These are phyloP conservation scores for Eristalis arbustorum DNA, from an alignment of 2,888 invertebrate genomes.

Conservation along the genomic window DNA sequence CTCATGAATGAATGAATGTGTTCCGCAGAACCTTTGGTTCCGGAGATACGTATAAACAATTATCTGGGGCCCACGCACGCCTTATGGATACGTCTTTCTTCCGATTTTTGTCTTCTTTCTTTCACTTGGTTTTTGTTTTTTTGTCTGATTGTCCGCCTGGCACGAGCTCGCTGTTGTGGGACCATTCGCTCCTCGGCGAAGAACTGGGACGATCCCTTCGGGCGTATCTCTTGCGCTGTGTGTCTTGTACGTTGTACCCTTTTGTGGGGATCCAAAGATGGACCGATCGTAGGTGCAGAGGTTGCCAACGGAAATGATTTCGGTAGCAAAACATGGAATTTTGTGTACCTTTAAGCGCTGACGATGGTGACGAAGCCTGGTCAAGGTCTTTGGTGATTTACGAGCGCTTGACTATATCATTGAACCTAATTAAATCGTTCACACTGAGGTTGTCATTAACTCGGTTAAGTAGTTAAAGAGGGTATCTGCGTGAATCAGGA, in stretches of 20 bases:
- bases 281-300: background rate
- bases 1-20: conserved; percentile 57
- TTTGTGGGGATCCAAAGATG: background rate
- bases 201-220: conserved; percentile 23
- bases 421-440: background rate
- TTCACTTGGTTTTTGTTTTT: conserved; percentile 3
- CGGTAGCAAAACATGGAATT: conserved; percentile 19
- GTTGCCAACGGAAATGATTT: background rate
- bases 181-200: background rate
- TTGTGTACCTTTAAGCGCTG: background rate
- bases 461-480: background rate
- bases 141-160: background rate
- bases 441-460: background rate
- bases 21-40: conserved; percentile 49
- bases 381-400: background rate
- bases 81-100: background rate
- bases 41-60: conserved; percentile 65
- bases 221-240: background rate
- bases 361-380: background rate
- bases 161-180: background rate
- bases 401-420: background rate
- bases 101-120: background rate
- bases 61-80: conserved; percentile 48
- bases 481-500: background rate
- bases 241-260: background rate